Conservation (phyloP, 1,140 invertebrate species). For the Aplysia californica region DNA sequence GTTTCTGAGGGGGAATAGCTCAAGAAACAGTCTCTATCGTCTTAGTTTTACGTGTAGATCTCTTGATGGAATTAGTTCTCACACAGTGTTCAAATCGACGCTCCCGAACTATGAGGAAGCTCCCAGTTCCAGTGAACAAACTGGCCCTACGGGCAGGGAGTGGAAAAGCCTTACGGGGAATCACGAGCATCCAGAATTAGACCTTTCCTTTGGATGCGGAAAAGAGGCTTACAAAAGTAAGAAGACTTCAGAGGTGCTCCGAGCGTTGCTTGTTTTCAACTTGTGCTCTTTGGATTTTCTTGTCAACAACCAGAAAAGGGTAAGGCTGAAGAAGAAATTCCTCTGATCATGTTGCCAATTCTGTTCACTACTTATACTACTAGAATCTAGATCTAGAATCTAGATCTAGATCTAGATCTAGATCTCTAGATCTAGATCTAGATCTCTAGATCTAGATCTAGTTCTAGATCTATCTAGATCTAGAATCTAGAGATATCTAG, state of each 20-base stretch:
- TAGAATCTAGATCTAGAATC: background rate
- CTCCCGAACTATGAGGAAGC: background rate
- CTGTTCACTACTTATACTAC: background rate
- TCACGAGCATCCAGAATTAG: conserved; percentile 62
- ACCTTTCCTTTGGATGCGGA: conserved; percentile 80
- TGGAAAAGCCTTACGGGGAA: conserved; percentile 13
- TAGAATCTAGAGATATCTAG: too few relatives aligned
- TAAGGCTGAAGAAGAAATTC: conserved; percentile 70
- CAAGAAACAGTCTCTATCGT: too few relatives aligned
- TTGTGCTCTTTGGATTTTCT: conserved; percentile 90
- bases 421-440: too few relatives aligned
- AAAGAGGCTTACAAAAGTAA: conserved; percentile 80
- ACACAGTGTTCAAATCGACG: conserved; percentile 9
- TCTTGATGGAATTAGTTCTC: background rate
- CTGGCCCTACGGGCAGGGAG: background rate
- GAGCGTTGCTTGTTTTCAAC: conserved; percentile 93
- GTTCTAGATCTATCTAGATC: too few relatives aligned
- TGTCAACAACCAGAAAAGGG: conserved; percentile 95
- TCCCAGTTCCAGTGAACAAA: background rate
- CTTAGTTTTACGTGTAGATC: background rate
- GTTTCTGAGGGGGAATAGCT: too few relatives aligned
- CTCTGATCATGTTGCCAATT: background rate
- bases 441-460: too few relatives aligned
- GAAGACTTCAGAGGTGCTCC: conserved; percentile 90
- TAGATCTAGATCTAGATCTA: too few relatives aligned